Base-by-base conservation (phyloP, 2,113 vertebrate genomes). In the Sardina pilchardus region DNA sequence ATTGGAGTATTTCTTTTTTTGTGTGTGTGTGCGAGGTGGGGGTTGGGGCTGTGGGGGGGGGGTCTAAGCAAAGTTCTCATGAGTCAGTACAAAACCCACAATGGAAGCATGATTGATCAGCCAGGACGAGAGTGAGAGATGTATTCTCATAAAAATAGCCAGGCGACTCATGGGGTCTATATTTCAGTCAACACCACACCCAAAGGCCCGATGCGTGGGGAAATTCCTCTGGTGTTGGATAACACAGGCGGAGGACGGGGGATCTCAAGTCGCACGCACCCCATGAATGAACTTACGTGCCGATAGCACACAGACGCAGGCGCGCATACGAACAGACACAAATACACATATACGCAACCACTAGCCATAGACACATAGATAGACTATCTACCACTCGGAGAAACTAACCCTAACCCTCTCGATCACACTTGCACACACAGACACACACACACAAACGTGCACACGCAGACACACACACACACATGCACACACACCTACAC, bases 121-220 rank as follows among this genome's bases (percentile, higher is more conserved):
- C 67, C 17, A 81, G 81, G 1, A 30, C 47, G 75, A 81, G 19
- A 21, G 7, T 39, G 12, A 81, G 12, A 81, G 0, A 85, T 81
- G 30, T 43, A 50, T 50, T 47, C 50, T 21, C 24, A 56, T 63
- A 82, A 43, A 63, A 85, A 34, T 34, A 85, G 24, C 53, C 4
- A 44, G 71, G 43, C 3, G 19, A n/a, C 24, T 36, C 30, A 43
- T 6, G n/a, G 42, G 45, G 43, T 59, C 78, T 30, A 17, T 78
- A 63, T 84, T 75, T 75, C 56, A 85, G 43, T 71, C 63, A 34
- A 36, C 67, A 75, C 67, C 67, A 75, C 67, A 36, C 67, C 67
- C 26, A 9, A 75, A 12, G 12, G 30, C 67, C 14, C 67, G 30
- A 75, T 9, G 34, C 21, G 63, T 71, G 63, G 63, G 63, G 63